Conservation (phyloP, 2,113 vertebrate species). For the Elephantulus edwardii region DNA sequence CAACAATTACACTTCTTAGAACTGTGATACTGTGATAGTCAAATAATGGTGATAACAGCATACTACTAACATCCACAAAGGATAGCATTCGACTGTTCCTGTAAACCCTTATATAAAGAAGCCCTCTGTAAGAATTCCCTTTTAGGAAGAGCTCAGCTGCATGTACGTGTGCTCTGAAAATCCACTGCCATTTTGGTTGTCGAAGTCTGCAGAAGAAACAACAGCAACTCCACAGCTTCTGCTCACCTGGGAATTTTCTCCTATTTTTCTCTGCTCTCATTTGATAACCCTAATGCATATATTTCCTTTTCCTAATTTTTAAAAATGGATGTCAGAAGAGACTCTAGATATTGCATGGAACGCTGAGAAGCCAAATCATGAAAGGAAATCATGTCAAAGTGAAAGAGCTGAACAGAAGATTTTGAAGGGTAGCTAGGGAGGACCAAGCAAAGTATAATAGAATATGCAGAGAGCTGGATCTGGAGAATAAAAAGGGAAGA, state of each 20-base stretch:
- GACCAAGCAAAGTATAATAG: too few species aligned
- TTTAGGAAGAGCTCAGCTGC: not conserved
- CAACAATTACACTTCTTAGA: not conserved
- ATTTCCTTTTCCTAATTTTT: slow-evolving; percentile 24
- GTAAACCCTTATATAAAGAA: slow-evolving; percentile 19
- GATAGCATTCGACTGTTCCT: not conserved
- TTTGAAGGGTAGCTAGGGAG: too few species aligned
- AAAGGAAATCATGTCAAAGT: too few species aligned
- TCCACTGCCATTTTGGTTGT: not conserved
- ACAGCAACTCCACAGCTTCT: not conserved
- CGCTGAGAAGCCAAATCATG: too few species aligned
- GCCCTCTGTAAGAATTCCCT: not conserved
- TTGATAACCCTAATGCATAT: not conserved
- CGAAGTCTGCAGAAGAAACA: not conserved
- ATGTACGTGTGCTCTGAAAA: not conserved
- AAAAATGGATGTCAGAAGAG: too few species aligned
- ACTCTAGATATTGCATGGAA: too few species aligned
- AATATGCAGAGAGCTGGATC: too few species aligned
- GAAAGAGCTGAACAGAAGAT: too few species aligned
- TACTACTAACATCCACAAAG: not conserved
- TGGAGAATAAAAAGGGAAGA: too few species aligned
- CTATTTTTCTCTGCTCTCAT: slow-evolving; percentile 25
- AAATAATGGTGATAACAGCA: not conserved
- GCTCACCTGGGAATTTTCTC: not conserved
- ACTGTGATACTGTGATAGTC: not conserved